Base-by-base conservation (phyloP, 1,140 invertebrate genomes). In the Zaprionus davidi region DNA sequence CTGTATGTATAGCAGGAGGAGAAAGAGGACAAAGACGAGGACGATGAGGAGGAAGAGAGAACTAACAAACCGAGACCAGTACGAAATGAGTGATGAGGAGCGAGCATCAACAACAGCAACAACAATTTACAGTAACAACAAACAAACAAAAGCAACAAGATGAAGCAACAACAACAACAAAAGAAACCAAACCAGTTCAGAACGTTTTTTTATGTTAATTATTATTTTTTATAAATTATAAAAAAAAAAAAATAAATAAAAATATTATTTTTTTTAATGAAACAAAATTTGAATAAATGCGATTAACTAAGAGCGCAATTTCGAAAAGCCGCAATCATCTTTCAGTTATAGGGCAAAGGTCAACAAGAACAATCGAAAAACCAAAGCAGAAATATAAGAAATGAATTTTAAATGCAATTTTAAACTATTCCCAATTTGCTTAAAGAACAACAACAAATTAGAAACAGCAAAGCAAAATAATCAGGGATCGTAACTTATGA, bases 121-220 rank as follows among this genome's bases (percentile, higher is more conserved):
- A 59, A 66, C 69, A 36, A 67, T 46, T 28, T 55, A 69, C 31
- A 53, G 44, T 15, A 72, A 64, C 12, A 60, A 20, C 65, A 64
- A 59, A 63, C 34, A 78, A 56, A 46, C 77, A 46, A 36, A 68
- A 59, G 53, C 59, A 70, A 63, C 22, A 28, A 53, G 34, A n/a
- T 28, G 11, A 63, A 65, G 28, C 1, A 55, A 15, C 36, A 13
- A 44, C 22, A 72, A 67, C 62, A 82, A 69, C 56, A 87, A 73
- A 62, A 82, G 72, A 81, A 79, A 82, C 85, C 85, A 90, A 90
- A 90, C 85, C 86, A 90, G 85, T 90, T 90, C 76, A 85, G 81
- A 90, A 90, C 76, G 86, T 90, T 90, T 88, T 81, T 86, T 85
- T 90, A 90, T 90, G 81, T 88, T 88, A 88, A 90, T 90, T 90